phyloP scores from a whole-genome alignment of 2,797 vertebrate species.

The Taeniopygia guttata region DNA sequence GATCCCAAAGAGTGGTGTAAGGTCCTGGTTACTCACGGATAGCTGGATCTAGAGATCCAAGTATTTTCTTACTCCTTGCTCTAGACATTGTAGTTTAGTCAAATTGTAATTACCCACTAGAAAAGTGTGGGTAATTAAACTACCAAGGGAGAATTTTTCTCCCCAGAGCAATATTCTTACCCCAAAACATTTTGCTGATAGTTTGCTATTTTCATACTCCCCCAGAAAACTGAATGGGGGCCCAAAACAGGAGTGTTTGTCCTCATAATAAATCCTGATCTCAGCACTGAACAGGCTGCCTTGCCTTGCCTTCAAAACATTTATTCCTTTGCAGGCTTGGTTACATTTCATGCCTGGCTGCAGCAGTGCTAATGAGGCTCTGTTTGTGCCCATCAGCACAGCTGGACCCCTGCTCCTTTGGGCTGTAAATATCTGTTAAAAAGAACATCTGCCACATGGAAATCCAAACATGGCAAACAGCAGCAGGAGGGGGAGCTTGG shows the following conservation, averaged over 20 bases:
- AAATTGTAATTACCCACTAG: neutral
- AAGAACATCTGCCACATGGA: neutral
- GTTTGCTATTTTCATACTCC: neutral
- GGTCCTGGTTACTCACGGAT: neutral
- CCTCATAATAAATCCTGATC: neutral
- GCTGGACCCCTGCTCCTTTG: neutral
- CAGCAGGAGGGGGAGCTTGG: neutral
- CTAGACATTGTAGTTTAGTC: neutral
- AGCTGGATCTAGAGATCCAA: neutral
- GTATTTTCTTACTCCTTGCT: neutral
- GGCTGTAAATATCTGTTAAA: neutral
- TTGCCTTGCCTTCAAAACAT: neutral
- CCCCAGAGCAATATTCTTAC: neutral
- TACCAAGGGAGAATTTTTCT: neutral
- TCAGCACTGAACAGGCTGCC: neutral
- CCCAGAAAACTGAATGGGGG: neutral
- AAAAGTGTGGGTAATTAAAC: neutral
- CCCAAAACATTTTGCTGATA: neutral
- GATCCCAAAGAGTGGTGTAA: neutral
- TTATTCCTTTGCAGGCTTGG: neutral
- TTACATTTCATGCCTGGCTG: conserved; percentile 31
- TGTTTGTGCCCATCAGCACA: conserved; percentile 36
- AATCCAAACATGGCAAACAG: neutral
- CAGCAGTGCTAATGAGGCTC: neutral
- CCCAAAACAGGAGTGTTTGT: neutral